Base-by-base conservation (phyloP, 2,888 invertebrate genomes). In the Eupithecia inturbata region DNA sequence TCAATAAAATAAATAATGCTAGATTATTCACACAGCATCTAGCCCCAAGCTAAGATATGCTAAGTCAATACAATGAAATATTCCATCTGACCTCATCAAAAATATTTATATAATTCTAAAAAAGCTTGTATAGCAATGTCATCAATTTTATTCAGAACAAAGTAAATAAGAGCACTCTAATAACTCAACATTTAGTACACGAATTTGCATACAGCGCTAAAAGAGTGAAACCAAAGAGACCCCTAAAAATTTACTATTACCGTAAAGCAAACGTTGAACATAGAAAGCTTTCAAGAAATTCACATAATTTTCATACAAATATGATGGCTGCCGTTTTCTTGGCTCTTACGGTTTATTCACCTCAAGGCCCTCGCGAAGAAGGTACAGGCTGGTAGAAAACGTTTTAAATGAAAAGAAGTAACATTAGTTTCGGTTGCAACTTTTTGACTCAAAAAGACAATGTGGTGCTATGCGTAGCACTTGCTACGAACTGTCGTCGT, bases 261-360 rank as follows among this genome's bases (percentile, higher is more conserved):
- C 68, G 75, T 75, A 75, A 78, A 74, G 77, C 75, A 78, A 80
- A 80, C 74, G 79, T 77, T 83, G 77, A 80, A 81, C 78, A 81
- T 81, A 79, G 81, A 82, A 84, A 85, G 81, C 82, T 82, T 83
- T 82, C 78, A 83, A 82, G 82, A 82, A 82, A 80, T 82, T 82
- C 83, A 76, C 82, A 83, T 85, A 81, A 85, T 81, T 85, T 86
- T 85, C 82, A 82, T 83, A 82, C 79, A 83, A 82, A 83, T 84
- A 84, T 82, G 84, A 82, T 81, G 80, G 82, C 82, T 79, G 82
- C 80, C 84, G 82, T 83, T 85, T 86, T 85, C 85, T 81, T 83
- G 79, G 80, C 81, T 84, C 82, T 80, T 78, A 78, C 79, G 81
- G 80, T 85, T 82, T 83, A 81, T 84, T 83, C 81, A 82, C 84